Evolutionary conservation across 2,888 invertebrate species (phyloP), one percentile per base, ranked within the genome.

Genomic region (Leptinotarsa tumamoca): DNA sequence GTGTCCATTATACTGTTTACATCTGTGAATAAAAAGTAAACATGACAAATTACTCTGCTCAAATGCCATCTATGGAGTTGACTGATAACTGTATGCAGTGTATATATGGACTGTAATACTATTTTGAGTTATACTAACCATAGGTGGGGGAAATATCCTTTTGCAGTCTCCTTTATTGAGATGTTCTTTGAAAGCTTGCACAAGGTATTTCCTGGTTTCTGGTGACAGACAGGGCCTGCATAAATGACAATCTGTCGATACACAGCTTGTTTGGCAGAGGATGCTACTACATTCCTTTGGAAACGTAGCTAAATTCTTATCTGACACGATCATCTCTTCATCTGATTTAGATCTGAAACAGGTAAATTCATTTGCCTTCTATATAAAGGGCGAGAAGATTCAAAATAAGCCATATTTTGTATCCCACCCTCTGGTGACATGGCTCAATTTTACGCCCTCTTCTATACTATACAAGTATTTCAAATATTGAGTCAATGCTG

Each of bases 271-370:
- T 77, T 91, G 90, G 82, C 91, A 92, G 75, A 88, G 83, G 67
- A 89, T 84, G 75, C 88, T 87, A 23, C 88, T 86, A 86, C 98
- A 98, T 75, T 92, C 88, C 54, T 92, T 91, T 0, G 95, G 91
- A 85, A 92, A 92, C 0, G 95, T 95, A 0, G 93, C 93, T 58
- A 98, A 89, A 87, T 97, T 96, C 87, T 95, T 95, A 74, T 93
- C 92, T 0, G 96, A 91, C 0, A 95, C 93, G 10, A 85, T 81
- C 83, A 84, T 84, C 72, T 83, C 79, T 78, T 84, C 82, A 76
- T 85, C 85, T 5, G 79, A 71, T 78, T 81, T 80, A 0, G 82
- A 82, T 17, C 86, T 85, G 72, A 72, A 77, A 78, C 43, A 43
- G 10, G 43, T 43, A 43, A 43, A 3, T 2, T 0, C 13, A 43